A percentile compares a stretch with the other conserved stretches of the same genome.
Evolutionary conservation across 2,888 invertebrate genomes (phyloP).

Genomic region (Psylliodes chrysocephalus): DNA sequence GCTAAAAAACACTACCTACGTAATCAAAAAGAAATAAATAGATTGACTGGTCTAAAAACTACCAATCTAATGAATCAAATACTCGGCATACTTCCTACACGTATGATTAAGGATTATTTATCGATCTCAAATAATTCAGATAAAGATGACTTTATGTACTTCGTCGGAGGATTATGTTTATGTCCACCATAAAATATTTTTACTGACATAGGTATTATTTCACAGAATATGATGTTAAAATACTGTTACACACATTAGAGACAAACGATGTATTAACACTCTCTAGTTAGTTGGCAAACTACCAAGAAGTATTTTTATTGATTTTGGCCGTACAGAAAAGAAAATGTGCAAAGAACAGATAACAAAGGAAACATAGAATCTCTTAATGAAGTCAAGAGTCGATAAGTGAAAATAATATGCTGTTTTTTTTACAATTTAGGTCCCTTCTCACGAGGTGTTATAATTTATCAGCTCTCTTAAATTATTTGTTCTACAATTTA

Average conservation of each 20-base stretch:
- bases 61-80: not conserved
- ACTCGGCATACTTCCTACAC: constrained; percentile 14
- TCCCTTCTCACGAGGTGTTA: too few species aligned
- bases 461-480: too few species aligned
- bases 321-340: not conserved
- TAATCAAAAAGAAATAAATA: not conserved
- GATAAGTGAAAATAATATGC: too few species aligned
- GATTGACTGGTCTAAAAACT: not conserved
- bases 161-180: constrained; percentile 3
- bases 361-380: too few species aligned
- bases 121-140: constrained; percentile 17
- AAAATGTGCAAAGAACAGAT: not conserved
- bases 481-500: too few species aligned
- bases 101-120: constrained; percentile 25
- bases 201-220: constrained; percentile 18
- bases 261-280: constrained; percentile 6
- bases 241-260: constrained; percentile 14
- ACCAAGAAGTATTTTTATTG: constrained; percentile 13
- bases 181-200: constrained; percentile 19
- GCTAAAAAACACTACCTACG: too few species aligned
- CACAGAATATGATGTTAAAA: constrained; percentile 9
- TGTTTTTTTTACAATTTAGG: too few species aligned
- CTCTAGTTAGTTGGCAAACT: constrained; percentile 1
- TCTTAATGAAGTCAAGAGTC: too few species aligned
- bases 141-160: not conserved